phyloP scores from a whole-genome alignment of 2,113 vertebrate genomes.

The Narcine bancroftii region DNA sequence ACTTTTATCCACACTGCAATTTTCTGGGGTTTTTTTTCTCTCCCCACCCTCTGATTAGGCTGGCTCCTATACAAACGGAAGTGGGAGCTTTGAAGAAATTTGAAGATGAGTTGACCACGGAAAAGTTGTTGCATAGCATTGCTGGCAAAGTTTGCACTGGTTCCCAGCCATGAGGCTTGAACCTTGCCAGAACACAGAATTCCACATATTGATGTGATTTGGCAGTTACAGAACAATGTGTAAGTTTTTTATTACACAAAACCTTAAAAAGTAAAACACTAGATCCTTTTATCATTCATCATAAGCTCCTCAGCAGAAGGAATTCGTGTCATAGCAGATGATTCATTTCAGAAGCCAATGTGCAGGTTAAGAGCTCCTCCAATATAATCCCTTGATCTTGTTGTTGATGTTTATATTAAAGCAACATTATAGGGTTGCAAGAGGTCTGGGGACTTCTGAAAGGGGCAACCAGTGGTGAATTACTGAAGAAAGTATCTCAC shows the following conservation, averaged over 20 bases:
- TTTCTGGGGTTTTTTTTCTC: background rate
- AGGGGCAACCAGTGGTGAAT: background rate
- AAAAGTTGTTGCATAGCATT: background rate
- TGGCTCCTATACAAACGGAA: constrained; percentile 4
- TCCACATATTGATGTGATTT: background rate
- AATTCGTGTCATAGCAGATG: background rate
- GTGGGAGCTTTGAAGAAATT: background rate
- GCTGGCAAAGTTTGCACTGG: background rate
- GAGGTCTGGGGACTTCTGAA: background rate
- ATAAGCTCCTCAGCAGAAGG: background rate
- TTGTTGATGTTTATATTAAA: background rate
- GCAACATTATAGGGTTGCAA: background rate
- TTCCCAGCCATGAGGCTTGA: background rate
- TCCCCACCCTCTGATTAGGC: constrained; percentile 7
- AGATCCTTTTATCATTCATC: background rate
- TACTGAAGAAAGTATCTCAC: background rate
- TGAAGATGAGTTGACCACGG: background rate
- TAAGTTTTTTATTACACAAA: background rate
- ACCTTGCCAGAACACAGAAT: background rate
- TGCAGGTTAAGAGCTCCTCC: background rate
- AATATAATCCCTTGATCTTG: background rate
- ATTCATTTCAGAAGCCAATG: constrained; percentile 2
- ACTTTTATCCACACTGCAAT: background rate
- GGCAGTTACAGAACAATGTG: background rate
- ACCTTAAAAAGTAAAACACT: background rate